Conservation (phyloP, 2,888 invertebrate genomes). For the Cosmia pyralina region DNA sequence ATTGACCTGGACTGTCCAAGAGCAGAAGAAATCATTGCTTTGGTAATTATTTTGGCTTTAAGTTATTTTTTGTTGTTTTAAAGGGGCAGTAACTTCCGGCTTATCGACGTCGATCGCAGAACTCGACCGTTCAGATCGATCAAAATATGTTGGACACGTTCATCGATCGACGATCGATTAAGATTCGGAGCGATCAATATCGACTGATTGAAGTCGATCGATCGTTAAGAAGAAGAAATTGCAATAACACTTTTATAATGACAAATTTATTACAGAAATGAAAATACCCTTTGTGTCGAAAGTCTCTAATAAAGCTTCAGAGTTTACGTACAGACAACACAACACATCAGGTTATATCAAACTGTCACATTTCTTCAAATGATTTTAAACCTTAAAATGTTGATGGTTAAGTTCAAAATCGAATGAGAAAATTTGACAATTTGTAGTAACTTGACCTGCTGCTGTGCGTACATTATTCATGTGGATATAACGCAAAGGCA, state of each 20-base stretch:
- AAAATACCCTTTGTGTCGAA: not conserved
- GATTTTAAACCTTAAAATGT: too few relatives aligned
- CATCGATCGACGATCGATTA: not conserved
- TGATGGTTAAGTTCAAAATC: too few relatives aligned
- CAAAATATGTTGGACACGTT: too few relatives aligned
- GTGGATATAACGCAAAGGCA: too few relatives aligned
- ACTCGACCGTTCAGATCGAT: too few relatives aligned
- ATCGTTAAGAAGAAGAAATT: not conserved
- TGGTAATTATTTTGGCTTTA: conserved; percentile 62
- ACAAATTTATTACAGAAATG: not conserved
- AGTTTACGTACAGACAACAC: too few relatives aligned
- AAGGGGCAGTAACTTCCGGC: too few relatives aligned
- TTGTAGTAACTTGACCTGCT: too few relatives aligned
- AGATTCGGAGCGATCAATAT: not conserved
- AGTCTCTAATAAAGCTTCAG: not conserved
- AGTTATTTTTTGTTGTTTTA: not conserved
- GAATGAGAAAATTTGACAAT: too few relatives aligned
- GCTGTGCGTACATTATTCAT: too few relatives aligned
- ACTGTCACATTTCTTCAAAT: too few relatives aligned
- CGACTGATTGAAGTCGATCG: not conserved
- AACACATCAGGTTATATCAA: too few relatives aligned
- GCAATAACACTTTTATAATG: not conserved
- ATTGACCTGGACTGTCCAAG: conserved; percentile 76
- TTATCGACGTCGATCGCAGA: not conserved
- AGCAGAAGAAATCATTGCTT: conserved; percentile 64